These are phyloP conservation scores for Pollenia angustigena DNA, from an alignment of 2,888 invertebrate species.

Conservation along the genomic window DNA sequence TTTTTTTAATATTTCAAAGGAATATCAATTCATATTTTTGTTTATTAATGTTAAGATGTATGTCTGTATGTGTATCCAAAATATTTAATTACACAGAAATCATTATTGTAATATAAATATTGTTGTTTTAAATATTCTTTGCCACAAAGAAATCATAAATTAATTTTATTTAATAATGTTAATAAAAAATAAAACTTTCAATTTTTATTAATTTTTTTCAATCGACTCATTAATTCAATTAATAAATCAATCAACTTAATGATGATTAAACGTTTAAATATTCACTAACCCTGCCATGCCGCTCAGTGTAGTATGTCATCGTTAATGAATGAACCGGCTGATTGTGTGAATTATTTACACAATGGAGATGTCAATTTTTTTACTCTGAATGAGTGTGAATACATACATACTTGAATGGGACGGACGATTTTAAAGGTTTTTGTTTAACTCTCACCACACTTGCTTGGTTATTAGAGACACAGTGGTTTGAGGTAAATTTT, in stretches of 20 bases:
- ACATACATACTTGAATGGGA: not conserved
- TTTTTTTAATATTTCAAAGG: not conserved
- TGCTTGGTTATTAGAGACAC: not conserved
- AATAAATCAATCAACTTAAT: conserved; percentile 67
- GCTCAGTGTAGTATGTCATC: conserved; percentile 20
- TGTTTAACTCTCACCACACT: not conserved
- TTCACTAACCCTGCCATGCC: conserved; percentile 30
- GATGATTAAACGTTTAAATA: conserved; percentile 57
- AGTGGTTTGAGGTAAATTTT: too few species aligned
- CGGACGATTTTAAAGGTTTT: not conserved
- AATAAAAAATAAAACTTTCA: conserved; percentile 29
- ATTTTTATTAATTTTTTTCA: conserved; percentile 29
- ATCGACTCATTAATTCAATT: conserved; percentile 51
- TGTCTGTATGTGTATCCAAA: conserved; percentile 20
- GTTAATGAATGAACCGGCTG: conserved; percentile 13
- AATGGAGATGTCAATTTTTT: conserved; percentile 58
- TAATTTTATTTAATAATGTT: not conserved
- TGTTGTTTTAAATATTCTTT: conserved; percentile 1
- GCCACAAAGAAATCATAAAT: not conserved
- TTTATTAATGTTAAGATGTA: not conserved
- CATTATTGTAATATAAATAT: not conserved
- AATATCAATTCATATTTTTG: not conserved
- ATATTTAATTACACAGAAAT: conserved; percentile 60
- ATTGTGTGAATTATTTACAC: conserved; percentile 20
- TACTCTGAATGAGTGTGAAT: conserved; percentile 13